A percentile compares a stretch with the other conserved stretches of the same genome.
phyloP scores from a whole-genome alignment of 2,797 vertebrate species.

The Tangara arthus region DNA sequence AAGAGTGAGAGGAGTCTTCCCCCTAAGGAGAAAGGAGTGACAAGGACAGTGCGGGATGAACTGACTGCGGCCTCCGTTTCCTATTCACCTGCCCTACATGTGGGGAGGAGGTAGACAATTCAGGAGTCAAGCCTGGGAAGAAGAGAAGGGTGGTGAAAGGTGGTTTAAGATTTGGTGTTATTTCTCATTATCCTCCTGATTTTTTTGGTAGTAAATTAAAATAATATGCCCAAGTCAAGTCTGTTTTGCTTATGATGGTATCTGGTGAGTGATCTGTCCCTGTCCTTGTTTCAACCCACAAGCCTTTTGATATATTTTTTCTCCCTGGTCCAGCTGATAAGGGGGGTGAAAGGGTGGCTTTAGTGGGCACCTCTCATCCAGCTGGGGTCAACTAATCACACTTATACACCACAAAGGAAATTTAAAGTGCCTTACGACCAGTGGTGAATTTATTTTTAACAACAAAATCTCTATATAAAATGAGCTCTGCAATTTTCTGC shows the following conservation, averaged over 20 bases:
- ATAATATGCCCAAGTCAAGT: not conserved
- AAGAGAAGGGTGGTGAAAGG: not conserved
- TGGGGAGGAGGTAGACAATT: not conserved
- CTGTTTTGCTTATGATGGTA: not conserved
- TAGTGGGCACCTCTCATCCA: not conserved
- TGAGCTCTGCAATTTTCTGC: not conserved
- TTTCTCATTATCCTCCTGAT: not conserved
- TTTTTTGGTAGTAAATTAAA: not conserved
- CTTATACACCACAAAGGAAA: not conserved
- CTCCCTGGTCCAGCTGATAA: not conserved
- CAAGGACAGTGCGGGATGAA: not conserved
- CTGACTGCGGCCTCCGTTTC: no score
- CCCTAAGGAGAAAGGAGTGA: no score
- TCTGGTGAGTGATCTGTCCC: not conserved
- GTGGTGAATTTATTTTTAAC: not conserved
- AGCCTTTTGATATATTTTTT: not conserved
- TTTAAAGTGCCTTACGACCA: accelerated
- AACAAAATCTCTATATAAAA: not conserved
- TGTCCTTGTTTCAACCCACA: not conserved
- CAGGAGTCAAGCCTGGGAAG: not conserved
- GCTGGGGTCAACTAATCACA: not conserved
- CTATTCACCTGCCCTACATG: no score
- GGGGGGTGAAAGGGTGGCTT: not conserved
- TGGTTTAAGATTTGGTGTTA: not conserved
- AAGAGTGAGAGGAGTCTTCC: not conserved